Evolutionary conservation across 2,113 vertebrate genomes (phyloP), one percentile per base, ranked within the genome.

Genomic region (Lontra canadensis): DNA sequence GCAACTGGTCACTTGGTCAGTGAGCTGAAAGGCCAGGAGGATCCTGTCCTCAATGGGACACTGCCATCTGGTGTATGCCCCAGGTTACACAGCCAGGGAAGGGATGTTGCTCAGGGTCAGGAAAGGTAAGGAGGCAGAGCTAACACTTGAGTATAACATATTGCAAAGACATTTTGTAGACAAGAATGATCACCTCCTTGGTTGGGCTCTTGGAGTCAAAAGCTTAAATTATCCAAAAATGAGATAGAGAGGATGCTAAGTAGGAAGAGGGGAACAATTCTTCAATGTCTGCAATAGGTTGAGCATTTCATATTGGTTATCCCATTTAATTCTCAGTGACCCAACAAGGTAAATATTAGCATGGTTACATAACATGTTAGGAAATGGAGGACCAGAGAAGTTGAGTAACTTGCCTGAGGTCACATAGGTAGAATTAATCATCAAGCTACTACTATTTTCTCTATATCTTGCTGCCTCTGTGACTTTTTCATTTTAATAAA

Each of bases 21-120:
- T 15, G 49, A 97, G 78, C 79, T 63, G 69, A 87, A 92, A 96
- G 94, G 10, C 57, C 81, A 31, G 20, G 34, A 87, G 31, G 11
- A 94, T 49, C 57, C 76, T 85, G 95, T 98, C 95, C 78, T 94
- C 94, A 95, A 90, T 79, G 59, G 96, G 95, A 98, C 65, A 98
- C 96, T 97, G 98, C 98, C 98, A 97, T 95, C 98, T 98, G 97
- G 80, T 98, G 98, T 96, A 98, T 98, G 65, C 95, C 97, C 98
- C 96, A 74, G 65, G 92, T 92, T 84, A 73, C 44, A 88, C 71
- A 94, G 21, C 25, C 47, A 86, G 20, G 17, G 23, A 88, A 55
- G 7, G 57, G n/a, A 65, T 67, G 3, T 10, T 44, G n/a, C 3
- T 15, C 31, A 55, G 61, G 29, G 21, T 57, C 36, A 39, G 18